A percentile compares a stretch with the other conserved stretches of the same genome.
These are phyloP conservation scores for Caerostris darwini DNA, from an alignment of 1,140 invertebrate species.

Conservation along the genomic window DNA sequence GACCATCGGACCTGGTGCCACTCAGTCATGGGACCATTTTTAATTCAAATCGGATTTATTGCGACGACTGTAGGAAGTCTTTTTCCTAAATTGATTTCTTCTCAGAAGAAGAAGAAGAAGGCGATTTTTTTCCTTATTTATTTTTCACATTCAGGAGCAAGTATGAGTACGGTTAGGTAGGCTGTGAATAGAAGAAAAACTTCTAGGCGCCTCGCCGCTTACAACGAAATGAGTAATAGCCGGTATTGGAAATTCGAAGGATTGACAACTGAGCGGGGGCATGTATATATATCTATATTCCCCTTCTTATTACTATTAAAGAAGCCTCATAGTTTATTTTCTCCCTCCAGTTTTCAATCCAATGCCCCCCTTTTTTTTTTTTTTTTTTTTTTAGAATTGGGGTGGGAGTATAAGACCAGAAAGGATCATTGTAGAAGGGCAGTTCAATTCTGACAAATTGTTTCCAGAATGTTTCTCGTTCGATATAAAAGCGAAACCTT, in stretches of 20 bases:
- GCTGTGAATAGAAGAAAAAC: background rate
- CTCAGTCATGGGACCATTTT: conserved; percentile 74
- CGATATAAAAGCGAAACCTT: background rate
- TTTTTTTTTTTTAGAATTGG: conserved; percentile 1
- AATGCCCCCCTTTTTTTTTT: background rate
- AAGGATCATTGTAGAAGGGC: background rate
- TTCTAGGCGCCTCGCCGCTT: conserved; percentile 6
- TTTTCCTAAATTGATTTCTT: conserved; percentile 75
- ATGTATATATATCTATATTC: background rate
- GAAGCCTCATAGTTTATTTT: conserved; percentile 35
- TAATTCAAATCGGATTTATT: conserved; percentile 75
- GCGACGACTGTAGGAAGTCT: conserved; percentile 60
- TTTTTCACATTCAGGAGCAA: conserved; percentile 72
- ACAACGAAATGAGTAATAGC: conserved; percentile 63
- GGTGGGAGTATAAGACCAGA: background rate
- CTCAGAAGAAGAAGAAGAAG: conserved; percentile 12
- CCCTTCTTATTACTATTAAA: conserved; percentile 61
- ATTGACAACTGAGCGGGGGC: conserved; percentile 49
- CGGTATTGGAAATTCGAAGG: conserved; percentile 55
- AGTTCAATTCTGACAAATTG: conserved; percentile 8
- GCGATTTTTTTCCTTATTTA: conserved; percentile 61
- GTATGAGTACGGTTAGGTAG: conserved; percentile 40
- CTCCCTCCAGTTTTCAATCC: conserved; percentile 59
- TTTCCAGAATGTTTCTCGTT: background rate
- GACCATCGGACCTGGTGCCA: conserved; percentile 72